Conservation (phyloP, 1,140 invertebrate species). For the Sarcophaga bullata region DNA sequence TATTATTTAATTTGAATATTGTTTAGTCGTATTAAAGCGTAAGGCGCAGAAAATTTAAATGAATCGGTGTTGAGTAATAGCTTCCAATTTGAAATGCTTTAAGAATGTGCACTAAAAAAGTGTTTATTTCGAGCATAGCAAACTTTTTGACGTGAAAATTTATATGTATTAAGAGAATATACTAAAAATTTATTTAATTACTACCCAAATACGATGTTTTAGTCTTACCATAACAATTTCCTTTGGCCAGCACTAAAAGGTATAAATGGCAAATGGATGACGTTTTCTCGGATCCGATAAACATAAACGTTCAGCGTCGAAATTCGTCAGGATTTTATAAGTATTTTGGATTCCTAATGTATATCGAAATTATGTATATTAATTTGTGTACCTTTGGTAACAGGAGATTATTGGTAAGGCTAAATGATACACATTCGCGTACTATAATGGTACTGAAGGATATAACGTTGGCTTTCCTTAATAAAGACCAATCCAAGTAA, state of each 20-base stretch:
- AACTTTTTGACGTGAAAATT: slow-evolving; percentile 64
- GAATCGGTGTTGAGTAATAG: slow-evolving; percentile 51
- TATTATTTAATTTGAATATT: slow-evolving; percentile 52
- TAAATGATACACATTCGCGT: slow-evolving; percentile 67
- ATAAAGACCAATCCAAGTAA: slow-evolving; percentile 73
- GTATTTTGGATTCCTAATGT: slow-evolving; percentile 69
- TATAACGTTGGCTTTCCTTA: slow-evolving; percentile 73
- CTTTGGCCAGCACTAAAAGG: slow-evolving; percentile 69
- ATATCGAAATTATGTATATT: slow-evolving; percentile 67
- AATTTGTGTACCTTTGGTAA: slow-evolving; percentile 67
- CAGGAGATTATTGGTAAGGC: slow-evolving; percentile 56
- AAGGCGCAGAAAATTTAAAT: slow-evolving; percentile 48
- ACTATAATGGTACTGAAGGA: slow-evolving; percentile 75
- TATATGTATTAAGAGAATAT: not conserved
- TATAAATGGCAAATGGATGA: slow-evolving; percentile 68
- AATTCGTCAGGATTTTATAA: slow-evolving; percentile 78
- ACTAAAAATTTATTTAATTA: too few species aligned
- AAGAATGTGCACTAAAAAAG: slow-evolving; percentile 62
- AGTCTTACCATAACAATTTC: slow-evolving; percentile 59
- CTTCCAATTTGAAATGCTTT: slow-evolving; percentile 56
- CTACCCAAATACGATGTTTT: not conserved
- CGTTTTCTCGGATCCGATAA: slow-evolving; percentile 69
- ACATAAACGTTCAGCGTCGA: slow-evolving; percentile 77
- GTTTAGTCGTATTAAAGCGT: slow-evolving; percentile 53
- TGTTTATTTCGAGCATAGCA: slow-evolving; percentile 67